phyloP scores from a whole-genome alignment of 1,140 invertebrate species.

The Drosophila sulfurigaster region DNA sequence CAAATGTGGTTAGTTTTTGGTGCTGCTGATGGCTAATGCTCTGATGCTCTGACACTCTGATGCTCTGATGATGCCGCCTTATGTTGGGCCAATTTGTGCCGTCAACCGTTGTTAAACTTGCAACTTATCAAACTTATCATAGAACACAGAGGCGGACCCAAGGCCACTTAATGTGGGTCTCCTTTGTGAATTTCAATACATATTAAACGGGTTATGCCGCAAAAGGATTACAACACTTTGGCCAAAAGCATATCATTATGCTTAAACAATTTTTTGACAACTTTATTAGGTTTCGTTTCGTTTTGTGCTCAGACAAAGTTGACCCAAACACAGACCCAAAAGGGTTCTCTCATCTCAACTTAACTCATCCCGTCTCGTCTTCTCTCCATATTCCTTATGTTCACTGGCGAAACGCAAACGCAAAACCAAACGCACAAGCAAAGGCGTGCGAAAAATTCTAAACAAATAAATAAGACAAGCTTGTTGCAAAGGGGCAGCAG shows the following conservation, averaged over 20 bases:
- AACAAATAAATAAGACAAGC: constrained; percentile 79
- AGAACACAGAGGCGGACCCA: constrained; percentile 37
- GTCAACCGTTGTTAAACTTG: constrained; percentile 79
- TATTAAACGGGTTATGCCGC: constrained; percentile 82
- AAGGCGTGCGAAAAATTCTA: constrained; percentile 79
- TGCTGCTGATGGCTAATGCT: constrained; percentile 10
- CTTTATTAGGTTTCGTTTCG: constrained; percentile 75
- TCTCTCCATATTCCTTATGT: not conserved
- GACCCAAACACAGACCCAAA: constrained; percentile 49
- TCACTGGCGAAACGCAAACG: not conserved
- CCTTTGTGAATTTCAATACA: constrained; percentile 79
- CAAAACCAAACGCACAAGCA: not conserved
- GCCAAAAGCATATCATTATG: constrained; percentile 81
- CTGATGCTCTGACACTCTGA: not conserved
- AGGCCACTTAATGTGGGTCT: constrained; percentile 73
- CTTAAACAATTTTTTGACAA: constrained; percentile 81
- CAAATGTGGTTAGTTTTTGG: constrained; percentile 53
- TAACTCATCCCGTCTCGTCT: no score
- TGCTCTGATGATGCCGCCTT: constrained; percentile 27
- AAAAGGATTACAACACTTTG: constrained; percentile 83
- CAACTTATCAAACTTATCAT: constrained; percentile 80
- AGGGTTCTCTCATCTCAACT: constrained; percentile 15
- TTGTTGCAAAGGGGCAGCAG: constrained; percentile 52
- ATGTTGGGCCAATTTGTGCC: constrained; percentile 66
- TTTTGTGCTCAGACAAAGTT: constrained; percentile 49